A percentile compares a stretch with the other conserved stretches of the same genome.
phyloP scores from a whole-genome alignment of 2,113 vertebrate genomes.

The Montifringilla adamsi region DNA sequence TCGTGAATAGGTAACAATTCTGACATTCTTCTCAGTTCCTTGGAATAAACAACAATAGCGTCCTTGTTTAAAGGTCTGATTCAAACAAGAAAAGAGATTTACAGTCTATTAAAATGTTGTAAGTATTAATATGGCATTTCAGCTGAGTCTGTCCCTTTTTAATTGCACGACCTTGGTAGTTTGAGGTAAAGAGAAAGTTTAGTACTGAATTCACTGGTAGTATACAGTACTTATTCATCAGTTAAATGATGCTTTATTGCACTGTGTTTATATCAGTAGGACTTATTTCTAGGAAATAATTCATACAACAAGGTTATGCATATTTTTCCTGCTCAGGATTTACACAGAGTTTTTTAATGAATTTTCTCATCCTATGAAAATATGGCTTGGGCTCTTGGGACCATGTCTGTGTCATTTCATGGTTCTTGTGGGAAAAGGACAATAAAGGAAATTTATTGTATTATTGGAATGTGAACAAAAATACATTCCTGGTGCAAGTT shows the following conservation, averaged over 20 bases:
- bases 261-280: background rate
- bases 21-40: background rate
- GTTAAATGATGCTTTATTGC: background rate
- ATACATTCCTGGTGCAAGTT: background rate
- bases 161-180: background rate
- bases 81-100: background rate
- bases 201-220: background rate
- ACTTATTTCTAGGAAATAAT: background rate
- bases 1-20: background rate
- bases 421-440: background rate
- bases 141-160: background rate
- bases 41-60: background rate
- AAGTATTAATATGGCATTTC: background rate
- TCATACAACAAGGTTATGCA: background rate
- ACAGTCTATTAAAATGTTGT: background rate
- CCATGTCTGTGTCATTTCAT: background rate
- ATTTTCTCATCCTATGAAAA: background rate
- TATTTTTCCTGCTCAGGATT: background rate
- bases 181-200: background rate
- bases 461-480: background rate
- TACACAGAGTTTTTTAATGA: background rate
- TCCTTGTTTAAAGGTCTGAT: conserved; percentile 14
- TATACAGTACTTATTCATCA: background rate
- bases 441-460: background rate
- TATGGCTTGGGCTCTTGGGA: background rate